Evolutionary conservation across 2,113 vertebrate species (phyloP), one percentile per base, ranked within the genome.

Genomic region (Holacanthus passer): DNA sequence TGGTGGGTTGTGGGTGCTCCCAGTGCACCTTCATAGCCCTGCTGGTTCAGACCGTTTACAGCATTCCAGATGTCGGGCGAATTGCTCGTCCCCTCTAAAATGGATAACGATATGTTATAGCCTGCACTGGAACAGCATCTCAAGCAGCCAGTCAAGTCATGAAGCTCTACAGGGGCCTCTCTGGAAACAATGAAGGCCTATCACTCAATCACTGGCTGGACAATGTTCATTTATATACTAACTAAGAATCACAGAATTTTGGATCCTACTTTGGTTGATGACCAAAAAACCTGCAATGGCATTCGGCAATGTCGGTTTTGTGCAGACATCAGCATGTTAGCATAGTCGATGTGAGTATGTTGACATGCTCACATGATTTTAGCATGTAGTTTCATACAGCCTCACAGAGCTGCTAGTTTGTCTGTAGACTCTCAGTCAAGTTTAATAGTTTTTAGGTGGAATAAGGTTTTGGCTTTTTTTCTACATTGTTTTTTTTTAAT

Each of bases 51-150:
- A 78, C 96, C 97, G 86, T 97, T 99, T 93, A 97, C 96, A 79
- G 97, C 97, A 93, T 92, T 98, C 98, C 98, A 99, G 95, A 97
- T 96, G 94, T 99, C 97, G 87, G 97, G 96, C 9, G 97, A 97
- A 95, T 95, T 97, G 93, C 96, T 96, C 93, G 94, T 96, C 92
- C 96, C 98, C 96, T 99, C 97, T 99, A 93, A 93, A 91, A 94
- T 58, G 56, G 84, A 84, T 84, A 87, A 84, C 37, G 56, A 81
- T 70, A 81, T 86, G 81, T 89, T 87, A 88, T 60, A 69, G 82
- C 41, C 58, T 43, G 86, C 39, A 70, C 56, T 59, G 72, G 58
- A 59, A 41, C 73, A 70, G 90, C 85, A 90, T 87, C 75, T 90
- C 76, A 91, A 91, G 72, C 78, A 88, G 87, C 79, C 78, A 68